These are phyloP conservation scores for Capra hircus DNA, from an alignment of 2,113 vertebrate species.

Conservation along the genomic window DNA sequence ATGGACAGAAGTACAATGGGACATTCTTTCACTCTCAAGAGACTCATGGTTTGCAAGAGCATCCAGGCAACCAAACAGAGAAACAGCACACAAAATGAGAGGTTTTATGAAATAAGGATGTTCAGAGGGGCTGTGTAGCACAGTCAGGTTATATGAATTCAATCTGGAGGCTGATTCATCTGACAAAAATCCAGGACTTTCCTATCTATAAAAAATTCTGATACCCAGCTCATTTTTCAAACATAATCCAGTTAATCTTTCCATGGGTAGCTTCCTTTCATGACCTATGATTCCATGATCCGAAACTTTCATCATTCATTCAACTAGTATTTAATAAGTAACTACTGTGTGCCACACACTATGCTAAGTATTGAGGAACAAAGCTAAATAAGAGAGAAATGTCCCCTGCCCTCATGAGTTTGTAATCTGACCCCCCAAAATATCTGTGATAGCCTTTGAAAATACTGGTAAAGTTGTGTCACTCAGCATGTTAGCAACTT, in stretches of 20 bases:
- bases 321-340: neutral
- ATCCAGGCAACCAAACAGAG: neutral
- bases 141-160: neutral
- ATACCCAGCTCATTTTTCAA: neutral
- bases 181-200: neutral
- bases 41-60: neutral
- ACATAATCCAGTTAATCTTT: neutral
- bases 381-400: neutral
- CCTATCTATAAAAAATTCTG: neutral
- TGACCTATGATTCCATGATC: neutral
- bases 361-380: neutral
- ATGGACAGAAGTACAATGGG: neutral
- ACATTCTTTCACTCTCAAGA: neutral
- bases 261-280: neutral
- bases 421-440: neutral
- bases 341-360: neutral
- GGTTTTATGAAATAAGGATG: neutral
- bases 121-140: neutral
- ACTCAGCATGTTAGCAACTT: neutral
- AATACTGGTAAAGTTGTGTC: neutral
- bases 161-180: neutral
- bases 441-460: neutral
- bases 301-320: neutral
- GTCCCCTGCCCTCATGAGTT: neutral
- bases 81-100: neutral